These are phyloP conservation scores for Drosophila diplacantha DNA, from an alignment of 2,888 invertebrate genomes.

Conservation along the genomic window DNA sequence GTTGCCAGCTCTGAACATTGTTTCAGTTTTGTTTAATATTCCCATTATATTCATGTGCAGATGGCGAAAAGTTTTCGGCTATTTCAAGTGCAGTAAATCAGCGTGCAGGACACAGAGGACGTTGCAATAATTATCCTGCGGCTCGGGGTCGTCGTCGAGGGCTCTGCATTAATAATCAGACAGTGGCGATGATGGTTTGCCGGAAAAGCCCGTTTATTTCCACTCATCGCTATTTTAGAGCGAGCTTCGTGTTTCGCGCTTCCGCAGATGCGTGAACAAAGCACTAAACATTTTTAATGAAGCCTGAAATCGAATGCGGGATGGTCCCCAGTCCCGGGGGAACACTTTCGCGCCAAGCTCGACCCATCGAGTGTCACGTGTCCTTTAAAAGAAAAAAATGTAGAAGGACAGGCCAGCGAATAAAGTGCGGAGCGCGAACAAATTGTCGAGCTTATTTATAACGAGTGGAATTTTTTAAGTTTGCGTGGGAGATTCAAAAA, in stretches of 20 bases:
- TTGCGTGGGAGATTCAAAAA: constrained; percentile 17
- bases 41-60: constrained; percentile 23
- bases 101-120: neutral
- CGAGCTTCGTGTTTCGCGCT: neutral
- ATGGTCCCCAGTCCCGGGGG: constrained; percentile 17
- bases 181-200: neutral
- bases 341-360: constrained; percentile 44
- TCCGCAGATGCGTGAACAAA: constrained; percentile 39
- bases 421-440: constrained; percentile 9
- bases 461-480: constrained; percentile 53
- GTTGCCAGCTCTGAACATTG: constrained; percentile 9
- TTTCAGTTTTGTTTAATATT: constrained; percentile 18
- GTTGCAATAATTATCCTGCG: constrained; percentile 22
- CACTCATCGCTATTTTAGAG: constrained; percentile 5
- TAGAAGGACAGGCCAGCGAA: neutral
- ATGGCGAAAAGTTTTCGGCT: constrained; percentile 38
- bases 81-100: constrained; percentile 9
- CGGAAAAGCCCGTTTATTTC: too few relatives aligned
- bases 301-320: constrained; percentile 62
- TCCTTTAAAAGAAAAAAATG: constrained; percentile 8
- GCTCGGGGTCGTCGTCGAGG: neutral
- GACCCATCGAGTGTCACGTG: constrained; percentile 40
- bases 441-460: constrained; percentile 52
- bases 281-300: constrained; percentile 69
- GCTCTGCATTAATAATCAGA: constrained; percentile 4